Conservation (phyloP, 2,888 invertebrate species). For the Polydrusus pterygomalis region DNA sequence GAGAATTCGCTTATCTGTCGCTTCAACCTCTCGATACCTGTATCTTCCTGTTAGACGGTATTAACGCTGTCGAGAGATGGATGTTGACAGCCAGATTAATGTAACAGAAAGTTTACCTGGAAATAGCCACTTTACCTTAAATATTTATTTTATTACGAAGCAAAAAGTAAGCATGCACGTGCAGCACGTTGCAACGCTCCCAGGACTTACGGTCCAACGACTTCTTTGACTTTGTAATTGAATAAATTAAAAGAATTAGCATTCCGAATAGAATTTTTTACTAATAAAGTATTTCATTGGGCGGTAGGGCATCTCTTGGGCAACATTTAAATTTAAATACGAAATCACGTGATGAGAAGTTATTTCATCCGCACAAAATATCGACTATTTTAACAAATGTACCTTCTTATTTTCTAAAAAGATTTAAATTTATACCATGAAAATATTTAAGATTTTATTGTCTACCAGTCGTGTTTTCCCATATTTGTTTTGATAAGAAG, state of each 20-base stretch:
- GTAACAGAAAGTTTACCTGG: too few relatives aligned
- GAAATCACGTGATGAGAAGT: constrained; percentile 28
- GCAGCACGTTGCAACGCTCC: background rate
- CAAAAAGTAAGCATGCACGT: background rate
- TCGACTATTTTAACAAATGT: background rate
- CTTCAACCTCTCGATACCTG: too few relatives aligned
- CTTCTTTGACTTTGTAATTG: constrained; percentile 2
- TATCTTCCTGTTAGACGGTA: too few relatives aligned
- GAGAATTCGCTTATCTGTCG: too few relatives aligned
- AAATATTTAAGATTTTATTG: too few relatives aligned
- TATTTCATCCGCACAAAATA: background rate
- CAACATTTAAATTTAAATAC: constrained; percentile 33
- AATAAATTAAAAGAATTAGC: constrained; percentile 24
- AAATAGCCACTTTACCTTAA: too few relatives aligned
- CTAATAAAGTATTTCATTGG: constrained; percentile 44
- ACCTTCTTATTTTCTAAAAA: background rate
- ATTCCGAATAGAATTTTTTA: constrained; percentile 38
- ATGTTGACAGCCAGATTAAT: too few relatives aligned
- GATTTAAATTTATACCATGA: too few relatives aligned
- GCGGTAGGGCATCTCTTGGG: constrained; percentile 10
- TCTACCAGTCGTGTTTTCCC: too few relatives aligned
- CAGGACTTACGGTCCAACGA: background rate
- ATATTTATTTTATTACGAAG: background rate
- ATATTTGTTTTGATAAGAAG: too few relatives aligned
- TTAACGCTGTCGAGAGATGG: too few relatives aligned